Evolutionary conservation across 2,888 invertebrate species (phyloP).

Genomic region (Syritta pipiens): DNA sequence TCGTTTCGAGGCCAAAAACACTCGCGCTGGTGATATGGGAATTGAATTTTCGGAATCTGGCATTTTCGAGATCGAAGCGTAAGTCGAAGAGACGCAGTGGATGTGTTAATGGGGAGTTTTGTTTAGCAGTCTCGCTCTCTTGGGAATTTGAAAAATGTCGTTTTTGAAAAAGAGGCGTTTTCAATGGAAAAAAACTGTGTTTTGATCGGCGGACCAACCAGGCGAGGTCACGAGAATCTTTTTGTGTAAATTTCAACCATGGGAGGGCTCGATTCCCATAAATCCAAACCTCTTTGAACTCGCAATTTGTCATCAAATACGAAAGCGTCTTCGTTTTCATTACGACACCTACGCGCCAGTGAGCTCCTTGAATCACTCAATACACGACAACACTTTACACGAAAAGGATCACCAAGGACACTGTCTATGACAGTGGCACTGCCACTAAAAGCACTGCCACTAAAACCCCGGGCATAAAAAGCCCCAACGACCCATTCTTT

Average conservation of each 20-base stretch:
- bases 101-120: not conserved
- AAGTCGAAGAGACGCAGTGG: not conserved
- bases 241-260: too few relatives aligned
- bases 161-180: not conserved
- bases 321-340: too few relatives aligned
- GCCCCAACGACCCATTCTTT: conserved; percentile 50
- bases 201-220: conserved; percentile 19
- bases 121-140: not conserved
- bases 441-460: conserved; percentile 55
- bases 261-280: too few relatives aligned
- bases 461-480: conserved; percentile 59
- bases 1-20: too few relatives aligned
- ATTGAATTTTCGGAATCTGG: conserved; percentile 29
- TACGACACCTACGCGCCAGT: too few relatives aligned
- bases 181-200: not conserved
- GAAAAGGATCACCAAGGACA: too few relatives aligned
- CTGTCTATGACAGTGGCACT: too few relatives aligned
- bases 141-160: conserved; percentile 12
- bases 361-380: too few relatives aligned
- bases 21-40: conserved; percentile 28
- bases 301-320: too few relatives aligned
- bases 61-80: not conserved
- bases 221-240: conserved; percentile 12
- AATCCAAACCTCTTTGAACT: too few relatives aligned
- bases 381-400: too few relatives aligned